Conservation (phyloP, 2,888 invertebrate species). For the Tiliacea aurago region DNA sequence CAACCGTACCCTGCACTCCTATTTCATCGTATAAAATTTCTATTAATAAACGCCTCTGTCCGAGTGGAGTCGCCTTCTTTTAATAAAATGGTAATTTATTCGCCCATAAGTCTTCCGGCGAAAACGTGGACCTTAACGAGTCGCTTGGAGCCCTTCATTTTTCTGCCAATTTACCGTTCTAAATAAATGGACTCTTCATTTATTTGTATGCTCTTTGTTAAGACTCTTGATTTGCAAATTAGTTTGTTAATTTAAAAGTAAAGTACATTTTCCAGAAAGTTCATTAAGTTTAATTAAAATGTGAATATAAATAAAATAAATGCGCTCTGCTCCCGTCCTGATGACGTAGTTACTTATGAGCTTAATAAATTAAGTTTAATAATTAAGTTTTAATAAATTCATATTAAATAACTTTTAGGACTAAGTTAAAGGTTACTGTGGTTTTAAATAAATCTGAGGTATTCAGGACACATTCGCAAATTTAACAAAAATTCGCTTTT, state of each 20-base stretch:
- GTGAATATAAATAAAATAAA: constrained; percentile 2
- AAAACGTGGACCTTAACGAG: constrained; percentile 78
- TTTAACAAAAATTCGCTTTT: too few relatives aligned
- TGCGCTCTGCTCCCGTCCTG: background rate
- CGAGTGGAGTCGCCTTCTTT: constrained; percentile 64
- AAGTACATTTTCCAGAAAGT: background rate
- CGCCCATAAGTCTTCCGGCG: constrained; percentile 76
- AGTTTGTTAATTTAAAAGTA: constrained; percentile 35
- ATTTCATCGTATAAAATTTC: constrained; percentile 78
- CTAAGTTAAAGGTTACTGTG: background rate
- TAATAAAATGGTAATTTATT: constrained; percentile 82
- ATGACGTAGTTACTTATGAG: background rate
- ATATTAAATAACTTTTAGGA: background rate
- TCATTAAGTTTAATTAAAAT: constrained; percentile 20
- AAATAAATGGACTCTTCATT: constrained; percentile 70
- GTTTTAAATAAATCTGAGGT: background rate
- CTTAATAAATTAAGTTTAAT: background rate
- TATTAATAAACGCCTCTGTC: constrained; percentile 76
- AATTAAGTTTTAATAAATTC: constrained; percentile 2
- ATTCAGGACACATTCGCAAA: too few relatives aligned
- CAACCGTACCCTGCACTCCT: constrained; percentile 40
- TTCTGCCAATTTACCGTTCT: constrained; percentile 80
- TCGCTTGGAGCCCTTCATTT: constrained; percentile 77
- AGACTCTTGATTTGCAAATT: constrained; percentile 37
- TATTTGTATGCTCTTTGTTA: constrained; percentile 67